Percentiles rank a stretch among this genome's conserved stretches.
phyloP scores from a whole-genome alignment of 2,113 vertebrate genomes.

The Brachirus orientalis region DNA sequence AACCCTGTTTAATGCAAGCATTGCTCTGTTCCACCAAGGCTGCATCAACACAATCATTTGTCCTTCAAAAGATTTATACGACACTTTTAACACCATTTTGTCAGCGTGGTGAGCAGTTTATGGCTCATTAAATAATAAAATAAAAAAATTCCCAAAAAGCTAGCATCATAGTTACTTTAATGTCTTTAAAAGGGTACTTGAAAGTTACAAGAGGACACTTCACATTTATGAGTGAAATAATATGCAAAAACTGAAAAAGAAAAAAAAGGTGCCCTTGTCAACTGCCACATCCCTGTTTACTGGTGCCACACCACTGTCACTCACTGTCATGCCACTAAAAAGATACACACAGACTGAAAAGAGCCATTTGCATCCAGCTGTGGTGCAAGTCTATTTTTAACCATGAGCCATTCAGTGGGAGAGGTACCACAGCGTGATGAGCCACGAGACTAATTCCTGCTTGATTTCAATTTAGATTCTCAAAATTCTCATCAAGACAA shows the following conservation, averaged over 20 bases:
- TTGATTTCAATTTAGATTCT: no score
- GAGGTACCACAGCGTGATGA: constrained; percentile 56
- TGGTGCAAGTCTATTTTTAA: constrained; percentile 73
- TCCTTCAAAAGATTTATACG: no score
- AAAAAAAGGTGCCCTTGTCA: constrained; percentile 48
- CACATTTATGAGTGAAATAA: constrained; percentile 29
- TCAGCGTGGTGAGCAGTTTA: no score
- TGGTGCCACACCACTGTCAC: constrained; percentile 50
- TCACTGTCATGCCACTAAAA: constrained; percentile 60
- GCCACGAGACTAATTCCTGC: constrained; percentile 41
- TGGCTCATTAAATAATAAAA: not conserved
- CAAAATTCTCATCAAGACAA: no score
- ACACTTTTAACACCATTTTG: not conserved
- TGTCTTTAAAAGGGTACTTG: not conserved
- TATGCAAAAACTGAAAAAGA: constrained; percentile 9
- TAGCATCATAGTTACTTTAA: not conserved
- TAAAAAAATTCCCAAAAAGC: not conserved
- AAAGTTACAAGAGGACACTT: constrained; percentile 17
- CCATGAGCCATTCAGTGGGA: constrained; percentile 55
- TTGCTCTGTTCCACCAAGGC: not conserved
- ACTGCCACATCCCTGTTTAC: constrained; percentile 40
- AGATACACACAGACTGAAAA: constrained; percentile 50
- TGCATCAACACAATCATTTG: not conserved
- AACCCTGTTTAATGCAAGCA: not conserved
- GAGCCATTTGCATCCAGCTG: constrained; percentile 63